A percentile compares a stretch with the other conserved stretches of the same genome.
These are phyloP conservation scores for Drosophila nigricruria DNA, from an alignment of 2,888 invertebrate species.

Conservation along the genomic window DNA sequence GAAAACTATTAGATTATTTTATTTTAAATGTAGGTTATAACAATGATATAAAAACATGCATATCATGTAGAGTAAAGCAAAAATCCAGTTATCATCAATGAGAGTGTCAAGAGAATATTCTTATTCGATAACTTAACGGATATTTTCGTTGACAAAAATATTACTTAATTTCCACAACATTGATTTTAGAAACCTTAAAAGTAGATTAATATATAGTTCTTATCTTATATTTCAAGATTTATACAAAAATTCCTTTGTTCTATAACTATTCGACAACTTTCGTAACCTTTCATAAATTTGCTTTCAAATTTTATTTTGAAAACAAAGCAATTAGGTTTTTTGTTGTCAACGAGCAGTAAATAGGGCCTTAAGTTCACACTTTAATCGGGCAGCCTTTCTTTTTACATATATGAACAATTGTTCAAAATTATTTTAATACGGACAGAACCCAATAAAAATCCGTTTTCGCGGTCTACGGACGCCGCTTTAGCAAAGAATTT, in stretches of 20 bases:
- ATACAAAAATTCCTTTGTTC: no score
- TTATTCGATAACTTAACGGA: no score
- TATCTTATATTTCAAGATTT: no score
- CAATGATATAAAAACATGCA: no score
- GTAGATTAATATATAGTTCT: no score
- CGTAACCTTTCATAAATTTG: neutral
- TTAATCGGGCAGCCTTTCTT: slow-evolving; percentile 35
- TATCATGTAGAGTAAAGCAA: no score
- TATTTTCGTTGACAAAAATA: no score
- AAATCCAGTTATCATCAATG: no score
- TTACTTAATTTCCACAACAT: neutral
- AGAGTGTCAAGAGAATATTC: no score
- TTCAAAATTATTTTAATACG: slow-evolving; percentile 39
- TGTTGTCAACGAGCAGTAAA: neutral
- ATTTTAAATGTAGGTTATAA: no score
- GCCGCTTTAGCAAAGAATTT: slow-evolving; percentile 6
- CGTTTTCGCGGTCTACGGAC: slow-evolving; percentile 16
- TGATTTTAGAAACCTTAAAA: neutral
- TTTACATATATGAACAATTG: slow-evolving; percentile 27
- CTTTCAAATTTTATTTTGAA: neutral
- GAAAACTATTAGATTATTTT: no score
- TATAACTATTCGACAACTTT: neutral
- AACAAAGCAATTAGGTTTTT: slow-evolving; percentile 5
- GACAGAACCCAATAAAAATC: slow-evolving; percentile 9
- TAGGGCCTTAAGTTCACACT: neutral